Evolutionary conservation across 1,140 invertebrate genomes (phyloP), one percentile per base, ranked within the genome.

Genomic region (Thalassaphorura encarpata): DNA sequence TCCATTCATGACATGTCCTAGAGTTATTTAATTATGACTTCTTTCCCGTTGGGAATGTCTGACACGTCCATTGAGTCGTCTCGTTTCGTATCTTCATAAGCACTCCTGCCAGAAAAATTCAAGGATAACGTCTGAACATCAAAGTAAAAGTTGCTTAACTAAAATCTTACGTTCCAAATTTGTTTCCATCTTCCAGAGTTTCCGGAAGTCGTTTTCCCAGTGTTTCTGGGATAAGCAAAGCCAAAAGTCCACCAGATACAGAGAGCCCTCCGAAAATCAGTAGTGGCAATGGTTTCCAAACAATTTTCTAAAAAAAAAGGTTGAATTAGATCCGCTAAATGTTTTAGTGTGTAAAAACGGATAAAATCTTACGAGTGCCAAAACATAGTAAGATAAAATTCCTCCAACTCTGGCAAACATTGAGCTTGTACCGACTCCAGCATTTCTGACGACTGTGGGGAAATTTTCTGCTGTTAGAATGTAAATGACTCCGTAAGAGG

Each of bases 401-500:
- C 83, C 84, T 15, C 86, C 85, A 52, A 89, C 70, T 53, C 87
- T 72, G 6, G 86, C 87, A 58, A 79, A 81, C 59, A 83, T 85
- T 0, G 85, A 89, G 40, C 83, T 78, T 3, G 83, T 56, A 4
- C 60, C 60, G 23, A 62, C 47, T n/a, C 56, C 56, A 18, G 48
- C 56, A 49, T 62, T 62, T 15, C 88, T 74, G 36, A 91, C 80
- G 6, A 85, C 80, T 1, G 88, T 90, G 1, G 88, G 87, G 66
- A 87, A 89, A 66, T 88, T 82, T 72, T 91, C 87, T 5, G 82
- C 80, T 11, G 87, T 83, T 67, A 84, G 87, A 41, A 89, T 76
- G 66, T 88, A 89, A 28, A 89, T 79, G 1, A 85, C 80, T 27
- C 81, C 83, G 66, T 86, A 90, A 6, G 84, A 84, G 0, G 84